Evolutionary conservation across 2,113 vertebrate genomes (phyloP).

Genomic region (Beaufortia kweichowensis): DNA sequence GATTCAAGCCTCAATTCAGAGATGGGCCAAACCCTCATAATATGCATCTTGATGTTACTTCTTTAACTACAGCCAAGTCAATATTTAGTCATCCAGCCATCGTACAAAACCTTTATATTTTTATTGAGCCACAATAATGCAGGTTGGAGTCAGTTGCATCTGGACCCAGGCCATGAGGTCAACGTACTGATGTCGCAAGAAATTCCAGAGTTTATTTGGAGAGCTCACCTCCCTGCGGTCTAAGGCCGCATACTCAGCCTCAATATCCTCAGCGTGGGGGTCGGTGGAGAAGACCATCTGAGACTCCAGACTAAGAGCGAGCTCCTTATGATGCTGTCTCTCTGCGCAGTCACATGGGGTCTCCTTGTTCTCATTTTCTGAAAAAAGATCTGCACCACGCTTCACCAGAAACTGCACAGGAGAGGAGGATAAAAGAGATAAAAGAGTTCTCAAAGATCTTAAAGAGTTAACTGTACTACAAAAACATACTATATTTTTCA

Average conservation of each 20-base stretch:
- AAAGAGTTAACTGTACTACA: background rate
- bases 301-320: slow-evolving; percentile 96
- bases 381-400: slow-evolving; percentile 91
- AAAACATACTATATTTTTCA: background rate
- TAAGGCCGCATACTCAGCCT: slow-evolving; percentile 95
- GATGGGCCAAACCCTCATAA: too few species aligned
- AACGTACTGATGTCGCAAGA: slow-evolving; percentile 2
- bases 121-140: too few species aligned
- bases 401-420: slow-evolving; percentile 78
- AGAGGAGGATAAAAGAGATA: background rate
- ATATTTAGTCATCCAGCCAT: too few species aligned
- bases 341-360: slow-evolving; percentile 98
- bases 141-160: background rate
- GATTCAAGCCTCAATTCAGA: too few species aligned
- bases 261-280: slow-evolving; percentile 90
- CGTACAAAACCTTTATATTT: too few species aligned
- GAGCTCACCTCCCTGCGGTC: slow-evolving; percentile 92
- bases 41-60: too few species aligned
- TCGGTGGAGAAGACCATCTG: slow-evolving; percentile 98
- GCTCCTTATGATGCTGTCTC: slow-evolving; percentile 94
- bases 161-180: background rate
- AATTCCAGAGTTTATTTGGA: background rate
- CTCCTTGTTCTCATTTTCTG: slow-evolving; percentile 96
- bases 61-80: background rate
- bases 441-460: too few species aligned